Evolutionary conservation across 2,113 vertebrate species (phyloP).

Genomic region (Crocuta crocuta): DNA sequence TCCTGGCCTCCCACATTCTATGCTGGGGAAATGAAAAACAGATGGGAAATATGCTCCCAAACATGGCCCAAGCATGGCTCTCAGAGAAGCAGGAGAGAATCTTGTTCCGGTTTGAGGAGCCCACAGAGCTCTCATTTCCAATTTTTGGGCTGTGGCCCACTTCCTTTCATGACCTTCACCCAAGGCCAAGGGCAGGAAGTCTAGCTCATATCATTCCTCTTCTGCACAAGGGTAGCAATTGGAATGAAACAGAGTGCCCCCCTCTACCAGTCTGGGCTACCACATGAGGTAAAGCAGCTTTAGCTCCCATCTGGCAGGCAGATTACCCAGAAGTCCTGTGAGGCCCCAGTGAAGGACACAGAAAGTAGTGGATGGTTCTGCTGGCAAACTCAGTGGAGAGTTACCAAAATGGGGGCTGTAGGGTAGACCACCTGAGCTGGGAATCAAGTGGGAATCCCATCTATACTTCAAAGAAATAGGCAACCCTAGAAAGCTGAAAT

Average conservation of each 20-base stretch:
- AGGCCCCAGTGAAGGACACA: neutral
- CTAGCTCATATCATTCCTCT: neutral
- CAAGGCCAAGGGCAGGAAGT: neutral
- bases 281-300: neutral
- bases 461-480: neutral
- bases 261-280: neutral
- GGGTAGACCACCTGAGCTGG: neutral
- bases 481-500: neutral
- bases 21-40: slow-evolving; percentile 60
- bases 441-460: neutral
- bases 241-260: neutral
- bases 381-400: neutral
- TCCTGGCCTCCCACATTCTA: slow-evolving; percentile 62
- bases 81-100: neutral
- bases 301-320: neutral
- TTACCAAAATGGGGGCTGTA: neutral
- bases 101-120: neutral
- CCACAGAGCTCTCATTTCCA: neutral
- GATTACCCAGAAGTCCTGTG: neutral
- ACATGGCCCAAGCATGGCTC: neutral
- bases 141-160: neutral
- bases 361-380: neutral
- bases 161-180: slow-evolving; percentile 7
- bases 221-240: neutral
- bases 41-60: slow-evolving; percentile 47